phyloP scores from a whole-genome alignment of 2,113 vertebrate species.

The Oryzias javanicus region DNA sequence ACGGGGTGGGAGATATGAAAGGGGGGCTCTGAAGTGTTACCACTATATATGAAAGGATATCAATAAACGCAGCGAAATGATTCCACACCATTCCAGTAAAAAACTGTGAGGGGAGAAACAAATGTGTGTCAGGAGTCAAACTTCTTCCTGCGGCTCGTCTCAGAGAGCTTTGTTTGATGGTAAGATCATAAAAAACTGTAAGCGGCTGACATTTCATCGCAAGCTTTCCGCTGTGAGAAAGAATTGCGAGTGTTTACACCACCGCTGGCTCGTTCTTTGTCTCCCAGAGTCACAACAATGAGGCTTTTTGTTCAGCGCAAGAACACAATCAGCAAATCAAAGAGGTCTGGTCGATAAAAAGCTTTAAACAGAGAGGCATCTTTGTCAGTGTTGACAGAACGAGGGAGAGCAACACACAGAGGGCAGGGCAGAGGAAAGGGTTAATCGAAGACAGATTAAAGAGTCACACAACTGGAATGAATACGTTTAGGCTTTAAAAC shows the following conservation, averaged over 20 bases:
- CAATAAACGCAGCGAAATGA: slow-evolving; percentile 4
- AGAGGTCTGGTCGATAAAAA: slow-evolving; percentile 21
- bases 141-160: slow-evolving; percentile 17
- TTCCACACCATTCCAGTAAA: slow-evolving; percentile 8
- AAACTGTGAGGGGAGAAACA: background rate
- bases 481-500: no score
- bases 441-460: background rate
- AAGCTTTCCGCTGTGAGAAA: slow-evolving; percentile 17
- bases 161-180: background rate
- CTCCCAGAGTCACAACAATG: slow-evolving; percentile 7
- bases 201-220: background rate
- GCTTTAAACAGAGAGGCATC: slow-evolving; percentile 4
- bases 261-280: slow-evolving; percentile 14
- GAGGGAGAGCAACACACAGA: background rate
- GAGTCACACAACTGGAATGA: no score
- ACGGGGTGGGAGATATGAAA: slow-evolving; percentile 12
- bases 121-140: slow-evolving; percentile 25
- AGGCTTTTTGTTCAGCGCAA: slow-evolving; percentile 10
- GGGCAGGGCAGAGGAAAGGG: background rate
- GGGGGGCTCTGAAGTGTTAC: slow-evolving; percentile 39
- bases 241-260: slow-evolving; percentile 12
- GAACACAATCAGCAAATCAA: slow-evolving; percentile 29
- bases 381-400: background rate
- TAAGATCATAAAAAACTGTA: background rate
- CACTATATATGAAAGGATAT: slow-evolving; percentile 24